Evolutionary conservation across 1,140 invertebrate species (phyloP), one percentile per base, ranked within the genome.

Genomic region (Whitmania pigra): DNA sequence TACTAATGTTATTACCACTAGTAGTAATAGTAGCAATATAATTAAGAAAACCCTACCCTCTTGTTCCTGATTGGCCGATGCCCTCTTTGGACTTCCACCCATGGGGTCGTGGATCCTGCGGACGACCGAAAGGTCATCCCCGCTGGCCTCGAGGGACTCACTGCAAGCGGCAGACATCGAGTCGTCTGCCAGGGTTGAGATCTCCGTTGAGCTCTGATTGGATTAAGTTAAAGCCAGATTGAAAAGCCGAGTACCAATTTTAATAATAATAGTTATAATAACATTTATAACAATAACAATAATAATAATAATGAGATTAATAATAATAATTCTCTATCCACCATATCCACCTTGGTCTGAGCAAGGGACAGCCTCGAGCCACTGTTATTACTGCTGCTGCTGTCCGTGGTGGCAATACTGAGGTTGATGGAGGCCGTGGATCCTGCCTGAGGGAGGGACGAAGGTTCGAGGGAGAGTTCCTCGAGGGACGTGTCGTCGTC

Each of bases 361-460:
- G 53, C 73, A 18, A 29, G 67, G n/a, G 18, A 36, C 55, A 72
- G n/a, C 71, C 74, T 76, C 36, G 63, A 71, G 31, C 72, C 75
- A 20, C 77, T 73, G 27, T 76, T 76, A 22, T 49, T 53, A 53
- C 79, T 77, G 72, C 79, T 80, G 71, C 78, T 78, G 72, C 79
- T 81, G 83, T 95, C 92, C 0, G 91, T 94, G 13, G 93, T 95
- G 78, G 92, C 93, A 15, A 79, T 79, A 13, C 80, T 81, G 31
- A 80, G 75, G 17, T 74, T 80, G 78, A 93, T 93, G 2, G 93
- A 95, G 49, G 92, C 90, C 72, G 95, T 79, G 0, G 92, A 95
- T 77, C 90, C 92, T 53, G 31, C 69, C 67, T 92, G 83, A 78
- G 94, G 91, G 25, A 53, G 72, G 25, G 77, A 73, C 54, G 90